phyloP scores from a whole-genome alignment of 2,113 vertebrate species.

The Anhinga anhinga region DNA sequence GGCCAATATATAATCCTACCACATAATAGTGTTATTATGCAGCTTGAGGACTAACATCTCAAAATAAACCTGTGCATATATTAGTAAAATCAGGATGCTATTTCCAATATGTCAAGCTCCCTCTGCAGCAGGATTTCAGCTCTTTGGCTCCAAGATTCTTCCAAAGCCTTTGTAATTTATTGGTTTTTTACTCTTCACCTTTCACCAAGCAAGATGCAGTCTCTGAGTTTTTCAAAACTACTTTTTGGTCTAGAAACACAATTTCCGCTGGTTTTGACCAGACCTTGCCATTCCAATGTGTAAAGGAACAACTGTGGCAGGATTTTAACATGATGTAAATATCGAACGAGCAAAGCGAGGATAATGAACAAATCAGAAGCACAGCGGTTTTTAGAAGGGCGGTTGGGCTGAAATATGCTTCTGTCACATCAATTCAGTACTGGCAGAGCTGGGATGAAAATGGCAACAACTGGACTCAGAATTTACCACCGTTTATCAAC shows the following conservation, averaged over 20 bases:
- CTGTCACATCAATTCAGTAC: not conserved
- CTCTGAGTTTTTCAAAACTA: not conserved
- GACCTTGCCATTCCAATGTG: not conserved
- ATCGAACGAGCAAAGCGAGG: not conserved
- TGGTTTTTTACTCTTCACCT: not conserved
- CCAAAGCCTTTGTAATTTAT: not conserved
- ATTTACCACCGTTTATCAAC: not conserved
- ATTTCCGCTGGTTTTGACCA: not conserved
- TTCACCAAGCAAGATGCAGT: not conserved
- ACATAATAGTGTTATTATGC: rapidly evolving
- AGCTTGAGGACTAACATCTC: not conserved
- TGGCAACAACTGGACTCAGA: not conserved
- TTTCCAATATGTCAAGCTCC: not conserved
- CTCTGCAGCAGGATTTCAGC: not conserved
- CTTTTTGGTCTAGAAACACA: not conserved
- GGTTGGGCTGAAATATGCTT: not conserved
- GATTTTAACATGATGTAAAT: not conserved
- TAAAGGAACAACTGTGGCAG: not conserved
- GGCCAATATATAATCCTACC: not conserved
- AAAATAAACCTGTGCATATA: not conserved
- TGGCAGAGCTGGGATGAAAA: not conserved
- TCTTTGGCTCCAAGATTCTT: not conserved
- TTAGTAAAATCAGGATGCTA: not conserved
- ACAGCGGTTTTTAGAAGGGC: not conserved
- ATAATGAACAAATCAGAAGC: not conserved